Evolutionary conservation across 1,140 invertebrate species (phyloP), one percentile per base, ranked within the genome.

Genomic region (Caerostris darwini): DNA sequence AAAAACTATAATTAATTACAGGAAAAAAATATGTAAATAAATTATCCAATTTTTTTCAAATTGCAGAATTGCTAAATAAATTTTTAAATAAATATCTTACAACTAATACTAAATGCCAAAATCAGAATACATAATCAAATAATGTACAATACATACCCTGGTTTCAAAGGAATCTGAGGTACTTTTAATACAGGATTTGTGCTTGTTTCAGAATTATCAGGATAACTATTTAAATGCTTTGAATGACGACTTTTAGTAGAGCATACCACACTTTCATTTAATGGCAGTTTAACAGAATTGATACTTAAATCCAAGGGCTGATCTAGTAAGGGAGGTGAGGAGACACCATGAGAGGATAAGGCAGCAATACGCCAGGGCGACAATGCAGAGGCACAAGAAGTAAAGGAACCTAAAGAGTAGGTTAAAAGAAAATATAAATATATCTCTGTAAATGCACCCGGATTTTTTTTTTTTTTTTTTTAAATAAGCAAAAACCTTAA

Each of bases 211-310:
- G 64, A 71, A 50, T 93, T 94, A 82, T 95, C 94, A 53, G 83
- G 82, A 53, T 81, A 94, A 61, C 87, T 92, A 67, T 59, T 82
- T 90, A 59, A 8, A 85, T 64, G 58, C 50, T 61, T 82, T 19
- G 85, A 59, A 81, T 86, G 90, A 50, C 69, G 97, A 93, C 97
- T 96, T 77, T 97, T 97, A 19, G 95, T 96, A 95, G 96, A 96
- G 96, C 96, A 97, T 96, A 97, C 96, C 61, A 57, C 56, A 56
- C 56, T 95, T 97, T 96, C 95, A 97, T 96, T 95, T 95, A 97
- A 96, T 96, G 97, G 8, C 67, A n/a, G 58, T 88, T 82, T 91
- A 17, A 81, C 97, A 95, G 95, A 96, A 96, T 95, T 94, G 54
- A 95, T 94, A 69, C 95, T 96, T 56, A 96, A 94, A 91, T 96